Evolutionary conservation across 2,113 vertebrate genomes (phyloP).

Genomic region (Xiphophorus hellerii): DNA sequence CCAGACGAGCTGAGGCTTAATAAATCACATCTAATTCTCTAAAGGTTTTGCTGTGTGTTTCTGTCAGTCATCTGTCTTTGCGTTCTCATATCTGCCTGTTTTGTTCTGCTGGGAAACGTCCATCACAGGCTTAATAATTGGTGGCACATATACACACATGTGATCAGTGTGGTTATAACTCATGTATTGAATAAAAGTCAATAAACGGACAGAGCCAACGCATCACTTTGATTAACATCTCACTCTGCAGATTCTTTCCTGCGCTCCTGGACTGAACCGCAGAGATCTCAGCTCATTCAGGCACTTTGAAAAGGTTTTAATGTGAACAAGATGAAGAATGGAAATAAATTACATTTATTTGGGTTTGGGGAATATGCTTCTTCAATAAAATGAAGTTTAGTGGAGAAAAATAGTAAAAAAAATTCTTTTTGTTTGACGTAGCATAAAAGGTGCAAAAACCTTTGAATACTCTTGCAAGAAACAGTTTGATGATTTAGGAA

Average conservation of each 20-base stretch:
- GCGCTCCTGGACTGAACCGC: not conserved
- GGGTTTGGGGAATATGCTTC: not conserved
- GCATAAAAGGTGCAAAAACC: no score
- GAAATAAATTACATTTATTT: not conserved
- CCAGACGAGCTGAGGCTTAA: not conserved
- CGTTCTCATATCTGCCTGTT: constrained; percentile 17
- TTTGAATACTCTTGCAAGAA: not conserved
- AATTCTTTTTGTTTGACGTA: not conserved
- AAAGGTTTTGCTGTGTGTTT: constrained; percentile 3
- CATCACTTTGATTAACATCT: constrained; percentile 60
- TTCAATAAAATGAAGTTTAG: not conserved
- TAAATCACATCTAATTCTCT: not conserved
- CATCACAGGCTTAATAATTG: constrained; percentile 55
- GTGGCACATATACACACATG: constrained; percentile 23
- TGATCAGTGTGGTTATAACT: constrained; percentile 36
- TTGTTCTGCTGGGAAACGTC: constrained; percentile 37
- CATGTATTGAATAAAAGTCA: constrained; percentile 63
- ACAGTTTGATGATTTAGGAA: no score
- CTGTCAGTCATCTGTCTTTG: constrained; percentile 30
- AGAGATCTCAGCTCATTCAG: not conserved
- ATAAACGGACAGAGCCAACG: constrained; percentile 25
- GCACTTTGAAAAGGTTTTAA: not conserved
- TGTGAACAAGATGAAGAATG: not conserved
- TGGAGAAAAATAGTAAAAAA: not conserved
- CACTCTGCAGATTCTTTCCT: constrained; percentile 11